Percentiles rank a stretch among this genome's conserved stretches.
phyloP scores from a whole-genome alignment of 2,797 vertebrate species.

The Salarias fasciatus region DNA sequence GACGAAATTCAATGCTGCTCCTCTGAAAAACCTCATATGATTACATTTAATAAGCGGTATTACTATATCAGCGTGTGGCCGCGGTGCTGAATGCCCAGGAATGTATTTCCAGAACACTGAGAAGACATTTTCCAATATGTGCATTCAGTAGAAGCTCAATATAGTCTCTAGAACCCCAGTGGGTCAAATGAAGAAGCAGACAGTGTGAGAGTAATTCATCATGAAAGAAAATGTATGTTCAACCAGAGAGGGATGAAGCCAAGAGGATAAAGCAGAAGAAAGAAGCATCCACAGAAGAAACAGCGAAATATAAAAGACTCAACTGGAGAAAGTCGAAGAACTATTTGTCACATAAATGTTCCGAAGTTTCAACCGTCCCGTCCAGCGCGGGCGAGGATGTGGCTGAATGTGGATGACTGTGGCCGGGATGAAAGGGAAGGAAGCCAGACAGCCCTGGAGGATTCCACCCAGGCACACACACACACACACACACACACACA shows the following conservation, averaged over 20 bases:
- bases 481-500: conserved; percentile 13
- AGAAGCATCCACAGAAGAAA: too few species aligned
- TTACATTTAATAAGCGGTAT: conserved; percentile 44
- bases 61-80: conserved; percentile 16
- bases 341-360: conserved; percentile 14
- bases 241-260: too few species aligned
- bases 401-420: conserved; percentile 41
- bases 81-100: conserved; percentile 1
- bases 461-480: conserved; percentile 21
- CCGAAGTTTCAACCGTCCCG: conserved; percentile 7
- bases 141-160: conserved; percentile 12
- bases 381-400: conserved; percentile 38
- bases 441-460: conserved; percentile 48
- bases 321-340: conserved; percentile 4
- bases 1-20: conserved; percentile 12
- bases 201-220: too few species aligned
- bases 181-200: too few species aligned
- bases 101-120: conserved; percentile 30
- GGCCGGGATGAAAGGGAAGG: conserved; percentile 62
- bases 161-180: too few species aligned
- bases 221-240: too few species aligned
- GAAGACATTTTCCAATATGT: conserved; percentile 32
- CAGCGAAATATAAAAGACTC: neutral
- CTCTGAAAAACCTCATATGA: conserved; percentile 35
- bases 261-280: neutral